These are phyloP conservation scores for Opisthocomus hoazin DNA, from an alignment of 2,113 vertebrate genomes.

Conservation along the genomic window DNA sequence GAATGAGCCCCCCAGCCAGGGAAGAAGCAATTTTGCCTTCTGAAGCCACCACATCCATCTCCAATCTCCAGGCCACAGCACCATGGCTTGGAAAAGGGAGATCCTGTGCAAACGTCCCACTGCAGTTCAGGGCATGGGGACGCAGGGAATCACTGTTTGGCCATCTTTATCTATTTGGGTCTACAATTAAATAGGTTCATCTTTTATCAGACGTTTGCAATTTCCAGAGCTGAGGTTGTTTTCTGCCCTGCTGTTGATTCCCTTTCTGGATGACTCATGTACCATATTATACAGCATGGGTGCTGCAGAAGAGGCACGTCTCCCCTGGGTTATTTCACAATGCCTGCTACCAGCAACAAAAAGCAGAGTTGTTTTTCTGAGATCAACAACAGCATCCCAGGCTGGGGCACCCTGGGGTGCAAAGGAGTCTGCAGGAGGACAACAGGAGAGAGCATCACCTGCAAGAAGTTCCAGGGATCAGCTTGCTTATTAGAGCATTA, in stretches of 20 bases:
- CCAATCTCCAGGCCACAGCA: not conserved
- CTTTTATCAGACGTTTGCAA: not conserved
- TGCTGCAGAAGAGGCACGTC: not conserved
- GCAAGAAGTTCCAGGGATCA: not conserved
- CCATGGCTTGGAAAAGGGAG: not conserved
- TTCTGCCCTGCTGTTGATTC: not conserved
- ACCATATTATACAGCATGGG: fast-evolving
- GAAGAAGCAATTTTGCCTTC: not conserved
- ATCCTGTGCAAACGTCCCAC: not conserved
- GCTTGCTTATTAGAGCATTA: no score
- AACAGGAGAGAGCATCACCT: not conserved
- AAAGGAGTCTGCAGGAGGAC: not conserved
- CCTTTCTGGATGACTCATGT: fast-evolving
- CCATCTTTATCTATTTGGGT: not conserved
- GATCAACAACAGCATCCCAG: not conserved
- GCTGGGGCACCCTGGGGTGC: not conserved
- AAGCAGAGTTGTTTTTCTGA: not conserved
- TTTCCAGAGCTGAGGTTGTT: not conserved
- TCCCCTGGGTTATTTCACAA: not conserved
- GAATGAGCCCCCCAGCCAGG: not conserved
- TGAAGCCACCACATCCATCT: not conserved
- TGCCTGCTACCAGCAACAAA: not conserved
- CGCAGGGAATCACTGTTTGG: not conserved
- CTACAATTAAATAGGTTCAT: not conserved
- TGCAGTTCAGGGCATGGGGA: not conserved